phyloP scores from a whole-genome alignment of 2,888 invertebrate species.

The Rhagonycha lutea region DNA sequence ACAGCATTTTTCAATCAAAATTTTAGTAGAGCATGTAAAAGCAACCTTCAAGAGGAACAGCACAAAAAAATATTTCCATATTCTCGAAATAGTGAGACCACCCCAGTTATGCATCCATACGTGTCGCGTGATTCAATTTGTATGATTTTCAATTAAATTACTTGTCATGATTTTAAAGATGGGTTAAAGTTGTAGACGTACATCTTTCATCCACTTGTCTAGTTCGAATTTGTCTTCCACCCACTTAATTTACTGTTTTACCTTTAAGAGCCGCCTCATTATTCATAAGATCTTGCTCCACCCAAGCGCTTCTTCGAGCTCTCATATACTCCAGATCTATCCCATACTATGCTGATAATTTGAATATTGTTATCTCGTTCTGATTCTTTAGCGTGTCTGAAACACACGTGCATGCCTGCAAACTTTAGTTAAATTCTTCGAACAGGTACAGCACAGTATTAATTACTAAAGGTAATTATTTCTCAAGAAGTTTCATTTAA shows the following conservation, averaged over 20 bases:
- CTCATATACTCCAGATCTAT: slow-evolving; percentile 22
- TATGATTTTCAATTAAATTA: slow-evolving; percentile 18
- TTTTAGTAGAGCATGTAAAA: no score
- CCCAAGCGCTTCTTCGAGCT: slow-evolving; percentile 31
- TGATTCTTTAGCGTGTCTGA: slow-evolving; percentile 8
- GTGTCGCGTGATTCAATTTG: background rate
- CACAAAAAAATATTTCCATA: no score
- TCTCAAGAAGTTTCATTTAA: slow-evolving; percentile 9
- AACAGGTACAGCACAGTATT: slow-evolving; percentile 19
- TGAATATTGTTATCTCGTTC: slow-evolving; percentile 19
- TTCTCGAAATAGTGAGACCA: background rate
- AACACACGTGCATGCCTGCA: slow-evolving; percentile 16
- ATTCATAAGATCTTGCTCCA: slow-evolving; percentile 44
- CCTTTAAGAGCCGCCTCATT: slow-evolving; percentile 44
- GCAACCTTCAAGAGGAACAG: no score
- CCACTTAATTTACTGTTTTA: slow-evolving; percentile 47
- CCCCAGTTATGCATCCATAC: background rate
- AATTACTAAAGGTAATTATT: slow-evolving; percentile 22
- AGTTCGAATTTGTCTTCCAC: slow-evolving; percentile 48
- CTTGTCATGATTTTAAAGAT: slow-evolving; percentile 27
- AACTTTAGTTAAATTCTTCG: slow-evolving; percentile 7
- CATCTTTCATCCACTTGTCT: slow-evolving; percentile 50
- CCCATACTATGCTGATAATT: slow-evolving; percentile 14
- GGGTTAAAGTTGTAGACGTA: slow-evolving; percentile 44
- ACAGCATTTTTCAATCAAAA: no score